phyloP scores from a whole-genome alignment of 2,113 vertebrate species.

The Oryzias celebensis region DNA sequence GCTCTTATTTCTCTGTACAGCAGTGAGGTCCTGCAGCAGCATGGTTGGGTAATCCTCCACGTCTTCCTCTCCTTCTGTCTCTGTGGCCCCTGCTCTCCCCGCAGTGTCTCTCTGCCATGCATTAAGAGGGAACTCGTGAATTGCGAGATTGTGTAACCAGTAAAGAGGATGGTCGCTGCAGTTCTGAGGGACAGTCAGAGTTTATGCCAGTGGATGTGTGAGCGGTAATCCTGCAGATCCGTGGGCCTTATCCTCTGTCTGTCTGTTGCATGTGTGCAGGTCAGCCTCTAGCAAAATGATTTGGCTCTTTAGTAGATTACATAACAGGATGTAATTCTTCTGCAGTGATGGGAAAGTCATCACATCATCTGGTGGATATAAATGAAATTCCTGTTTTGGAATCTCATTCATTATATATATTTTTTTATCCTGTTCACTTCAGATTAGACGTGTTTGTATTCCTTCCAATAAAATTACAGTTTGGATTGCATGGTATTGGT shows the following conservation, averaged over 20 bases:
- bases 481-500: too few species aligned
- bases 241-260: conserved; percentile 52
- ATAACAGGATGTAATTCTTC: conserved; percentile 36
- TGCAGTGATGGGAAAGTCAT: conserved; percentile 41
- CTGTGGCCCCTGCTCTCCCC: conserved; percentile 28
- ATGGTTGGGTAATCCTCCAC: conserved; percentile 5
- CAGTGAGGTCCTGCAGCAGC: background rate
- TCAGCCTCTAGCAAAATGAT: conserved; percentile 34
- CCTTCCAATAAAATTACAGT: too few species aligned
- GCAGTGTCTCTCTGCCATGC: conserved; percentile 47
- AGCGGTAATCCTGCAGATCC: conserved; percentile 63
- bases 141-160: conserved; percentile 65
- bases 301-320: conserved; percentile 42
- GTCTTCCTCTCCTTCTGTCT: conserved; percentile 3
- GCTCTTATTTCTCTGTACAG: background rate
- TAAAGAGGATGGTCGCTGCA: conserved; percentile 66
- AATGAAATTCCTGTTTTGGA: conserved; percentile 1
- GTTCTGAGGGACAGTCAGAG: conserved; percentile 42
- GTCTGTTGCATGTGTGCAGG: conserved; percentile 52
- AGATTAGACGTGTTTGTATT: background rate
- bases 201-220: conserved; percentile 52
- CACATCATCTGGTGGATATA: conserved; percentile 31
- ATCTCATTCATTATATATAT: background rate
- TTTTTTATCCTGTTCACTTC: background rate
- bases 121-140: conserved; percentile 65